These are phyloP conservation scores for Chironomus tentans DNA, from an alignment of 2,888 invertebrate species.

Conservation along the genomic window DNA sequence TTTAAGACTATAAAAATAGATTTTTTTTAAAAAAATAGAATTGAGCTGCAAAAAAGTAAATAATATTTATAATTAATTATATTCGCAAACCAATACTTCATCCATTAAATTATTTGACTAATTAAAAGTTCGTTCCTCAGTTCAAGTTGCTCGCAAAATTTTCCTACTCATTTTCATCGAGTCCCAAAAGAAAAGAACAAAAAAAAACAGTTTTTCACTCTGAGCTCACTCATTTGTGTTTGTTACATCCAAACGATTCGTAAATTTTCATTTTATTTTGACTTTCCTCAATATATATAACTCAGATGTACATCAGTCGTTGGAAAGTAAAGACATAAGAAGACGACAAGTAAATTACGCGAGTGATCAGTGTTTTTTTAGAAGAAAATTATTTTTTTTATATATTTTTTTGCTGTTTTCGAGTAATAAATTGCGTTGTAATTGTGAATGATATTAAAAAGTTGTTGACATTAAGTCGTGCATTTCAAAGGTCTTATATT, in stretches of 20 bases:
- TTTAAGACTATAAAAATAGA: too few species aligned
- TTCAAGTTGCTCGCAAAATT: too few species aligned
- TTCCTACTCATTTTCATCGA: too few species aligned
- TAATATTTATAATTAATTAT: too few species aligned
- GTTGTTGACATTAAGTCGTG: not conserved
- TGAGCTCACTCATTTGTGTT: too few species aligned
- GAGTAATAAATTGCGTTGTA: not conserved
- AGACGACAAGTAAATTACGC: slow-evolving; percentile 7
- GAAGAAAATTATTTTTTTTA: not conserved
- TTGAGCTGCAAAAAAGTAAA: too few species aligned
- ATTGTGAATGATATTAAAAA: not conserved
- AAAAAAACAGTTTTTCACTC: too few species aligned
- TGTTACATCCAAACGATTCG: not conserved
- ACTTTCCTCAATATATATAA: not conserved
- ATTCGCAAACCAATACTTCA: too few species aligned
- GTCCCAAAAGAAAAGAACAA: too few species aligned
- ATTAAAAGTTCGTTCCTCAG: too few species aligned
- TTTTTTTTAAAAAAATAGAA: too few species aligned
- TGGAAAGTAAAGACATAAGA: not conserved
- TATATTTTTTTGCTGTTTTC: slow-evolving; percentile 1
- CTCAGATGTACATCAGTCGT: slow-evolving; percentile 20
- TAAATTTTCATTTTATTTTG: not conserved
- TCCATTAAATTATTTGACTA: too few species aligned
- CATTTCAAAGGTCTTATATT: not conserved
- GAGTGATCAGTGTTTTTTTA: slow-evolving; percentile 21